phyloP scores from a whole-genome alignment of 1,140 invertebrate species.

The Drosophila quadrilineata region DNA sequence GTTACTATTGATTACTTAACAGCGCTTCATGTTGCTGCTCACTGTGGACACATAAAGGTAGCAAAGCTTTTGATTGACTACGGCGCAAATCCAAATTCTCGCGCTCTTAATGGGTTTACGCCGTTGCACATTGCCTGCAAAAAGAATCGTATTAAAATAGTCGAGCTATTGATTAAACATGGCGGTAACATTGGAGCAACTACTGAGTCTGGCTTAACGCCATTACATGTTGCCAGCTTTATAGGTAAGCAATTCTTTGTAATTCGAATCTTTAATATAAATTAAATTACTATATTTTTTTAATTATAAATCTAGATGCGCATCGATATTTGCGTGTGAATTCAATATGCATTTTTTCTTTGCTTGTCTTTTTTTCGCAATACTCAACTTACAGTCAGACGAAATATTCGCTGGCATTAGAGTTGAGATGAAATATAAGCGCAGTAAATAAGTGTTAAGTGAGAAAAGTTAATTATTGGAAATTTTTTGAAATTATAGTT shows the following conservation, averaged over 20 bases:
- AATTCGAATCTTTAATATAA: no score
- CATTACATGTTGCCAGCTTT: constrained; percentile 98
- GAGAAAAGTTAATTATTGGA: no score
- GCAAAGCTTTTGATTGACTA: constrained; percentile 96
- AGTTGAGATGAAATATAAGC: no score
- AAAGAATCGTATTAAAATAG: constrained; percentile 98
- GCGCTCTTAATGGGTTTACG: constrained; percentile 99
- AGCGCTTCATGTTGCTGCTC: constrained; percentile 97
- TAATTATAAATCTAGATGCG: no score
- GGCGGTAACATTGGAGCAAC: constrained; percentile 90
- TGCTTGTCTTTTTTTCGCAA: no score
- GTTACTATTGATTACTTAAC: constrained; percentile 99
- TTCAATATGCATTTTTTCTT: no score
- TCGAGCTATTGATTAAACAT: constrained; percentile 96
- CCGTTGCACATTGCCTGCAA: constrained; percentile 99
- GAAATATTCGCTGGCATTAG: no score
- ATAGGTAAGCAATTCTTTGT: constrained; percentile 86
- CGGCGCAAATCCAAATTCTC: constrained; percentile 97
- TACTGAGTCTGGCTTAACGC: constrained; percentile 93
- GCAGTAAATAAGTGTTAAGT: no score
- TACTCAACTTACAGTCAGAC: no score
- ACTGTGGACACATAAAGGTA: constrained; percentile 95
- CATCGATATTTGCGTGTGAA: no score
- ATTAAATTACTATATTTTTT: no score
- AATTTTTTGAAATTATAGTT: no score